Evolutionary conservation across 2,797 vertebrate genomes (phyloP).

Genomic region (Tarsius wallacei): DNA sequence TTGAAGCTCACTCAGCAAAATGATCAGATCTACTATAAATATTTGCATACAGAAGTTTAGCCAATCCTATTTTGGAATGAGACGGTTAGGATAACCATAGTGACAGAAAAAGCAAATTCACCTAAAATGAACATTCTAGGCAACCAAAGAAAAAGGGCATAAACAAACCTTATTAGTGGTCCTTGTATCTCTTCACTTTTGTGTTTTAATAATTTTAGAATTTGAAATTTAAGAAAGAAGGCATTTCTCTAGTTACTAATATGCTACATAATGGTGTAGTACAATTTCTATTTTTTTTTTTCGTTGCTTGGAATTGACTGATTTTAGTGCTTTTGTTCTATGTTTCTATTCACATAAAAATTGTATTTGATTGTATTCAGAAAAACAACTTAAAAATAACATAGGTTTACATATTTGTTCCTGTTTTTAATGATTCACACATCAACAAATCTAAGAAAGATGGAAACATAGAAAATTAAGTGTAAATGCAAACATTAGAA

Average conservation of each 20-base stretch:
- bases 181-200: neutral
- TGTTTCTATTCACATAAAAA: neutral
- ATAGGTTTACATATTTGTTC: neutral
- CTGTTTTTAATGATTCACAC: neutral
- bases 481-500: neutral
- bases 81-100: fast-evolving
- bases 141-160: neutral
- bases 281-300: neutral
- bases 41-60: neutral
- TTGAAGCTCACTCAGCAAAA: neutral
- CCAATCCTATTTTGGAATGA: neutral
- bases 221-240: neutral
- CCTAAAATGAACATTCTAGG: neutral
- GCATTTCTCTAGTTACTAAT: neutral
- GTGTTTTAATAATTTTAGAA: neutral
- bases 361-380: neutral
- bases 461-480: neutral
- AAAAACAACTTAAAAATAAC: neutral
- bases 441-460: neutral
- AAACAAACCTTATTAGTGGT: neutral
- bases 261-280: neutral
- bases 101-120: neutral
- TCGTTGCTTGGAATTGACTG: neutral
- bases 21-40: neutral
- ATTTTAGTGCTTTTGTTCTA: neutral